Evolutionary conservation across 2,888 invertebrate species (phyloP).

Genomic region (Drosophila cyrtoloma): DNA sequence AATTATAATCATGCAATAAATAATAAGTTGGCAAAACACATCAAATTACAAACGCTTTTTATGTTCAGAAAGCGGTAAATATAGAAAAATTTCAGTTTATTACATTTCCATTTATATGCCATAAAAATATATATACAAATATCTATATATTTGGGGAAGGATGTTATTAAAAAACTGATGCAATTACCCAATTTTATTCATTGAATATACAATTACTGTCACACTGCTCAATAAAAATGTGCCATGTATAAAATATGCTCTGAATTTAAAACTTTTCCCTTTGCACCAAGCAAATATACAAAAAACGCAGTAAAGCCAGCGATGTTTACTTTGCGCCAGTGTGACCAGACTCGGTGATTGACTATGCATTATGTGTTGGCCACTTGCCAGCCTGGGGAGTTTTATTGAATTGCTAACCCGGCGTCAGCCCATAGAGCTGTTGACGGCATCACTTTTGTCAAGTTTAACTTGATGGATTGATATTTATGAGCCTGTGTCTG

Average conservation of each 20-base stretch:
- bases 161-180: background rate
- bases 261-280: background rate
- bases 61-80: background rate
- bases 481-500: constrained; percentile 45
- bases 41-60: background rate
- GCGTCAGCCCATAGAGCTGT: constrained; percentile 24
- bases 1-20: no score
- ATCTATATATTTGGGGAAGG: background rate
- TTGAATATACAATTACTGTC: background rate
- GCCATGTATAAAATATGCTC: background rate
- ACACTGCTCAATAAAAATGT: background rate
- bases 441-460: constrained; percentile 44
- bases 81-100: background rate
- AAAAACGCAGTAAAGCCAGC: background rate
- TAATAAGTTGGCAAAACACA: background rate
- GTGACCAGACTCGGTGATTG: constrained; percentile 42
- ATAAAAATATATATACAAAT: no score
- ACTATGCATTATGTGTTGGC: constrained; percentile 25
- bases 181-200: background rate
- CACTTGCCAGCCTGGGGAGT: background rate
- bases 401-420: constrained; percentile 35
- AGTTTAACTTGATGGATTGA: constrained; percentile 49
- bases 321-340: constrained; percentile 19
- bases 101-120: background rate
- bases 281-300: background rate